Evolutionary conservation across 2,113 vertebrate species (phyloP), one percentile per base, ranked within the genome.

Genomic region (Zapornia atra): DNA sequence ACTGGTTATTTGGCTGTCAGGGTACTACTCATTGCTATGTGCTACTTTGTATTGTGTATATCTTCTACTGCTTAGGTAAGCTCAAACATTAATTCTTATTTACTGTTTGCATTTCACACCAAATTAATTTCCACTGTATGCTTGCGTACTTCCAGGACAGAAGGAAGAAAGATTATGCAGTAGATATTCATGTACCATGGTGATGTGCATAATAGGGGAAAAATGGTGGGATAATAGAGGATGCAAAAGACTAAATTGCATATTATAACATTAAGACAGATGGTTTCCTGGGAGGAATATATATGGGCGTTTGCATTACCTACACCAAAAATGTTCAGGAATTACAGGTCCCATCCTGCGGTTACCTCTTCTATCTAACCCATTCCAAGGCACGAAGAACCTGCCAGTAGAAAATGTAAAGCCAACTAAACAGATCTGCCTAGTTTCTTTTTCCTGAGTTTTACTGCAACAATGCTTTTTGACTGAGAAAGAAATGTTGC

Each of bases 91-190:
- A 84, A 78, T 82, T 92, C 73, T 44, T 93, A 61, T 80, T 79
- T 77, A 90, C 26, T 82, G 77, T 60, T 92, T 93, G 86, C 77
- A 84, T 86, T 95, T 94, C 72, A 92, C 5, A 50, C 72, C 29
- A 78, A 90, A 94, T 92, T 90, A 88, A 92, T 90, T 96, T 86
- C 88, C 50, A 63, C 48, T 75, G 29, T 65, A 14, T 48, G 68
- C 76, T 63, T 34, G 20, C 56, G 42, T 69, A 84, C 61, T 75
- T 57, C 48, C 57, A 94, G 57, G 72, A 51, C 54, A 81, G 61
- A 70, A 51, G 21, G 63, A 91, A 64, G 83, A 78, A 88, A 84
- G 66, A 89, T 87, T 79, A 84, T 92, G 65, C 53, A 76, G 48
- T 36, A 92, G 84, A 89, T 92, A 72, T 29, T 90, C 51, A 75